phyloP scores from a whole-genome alignment of 2,113 vertebrate genomes.

The Spizaetus ornatus region DNA sequence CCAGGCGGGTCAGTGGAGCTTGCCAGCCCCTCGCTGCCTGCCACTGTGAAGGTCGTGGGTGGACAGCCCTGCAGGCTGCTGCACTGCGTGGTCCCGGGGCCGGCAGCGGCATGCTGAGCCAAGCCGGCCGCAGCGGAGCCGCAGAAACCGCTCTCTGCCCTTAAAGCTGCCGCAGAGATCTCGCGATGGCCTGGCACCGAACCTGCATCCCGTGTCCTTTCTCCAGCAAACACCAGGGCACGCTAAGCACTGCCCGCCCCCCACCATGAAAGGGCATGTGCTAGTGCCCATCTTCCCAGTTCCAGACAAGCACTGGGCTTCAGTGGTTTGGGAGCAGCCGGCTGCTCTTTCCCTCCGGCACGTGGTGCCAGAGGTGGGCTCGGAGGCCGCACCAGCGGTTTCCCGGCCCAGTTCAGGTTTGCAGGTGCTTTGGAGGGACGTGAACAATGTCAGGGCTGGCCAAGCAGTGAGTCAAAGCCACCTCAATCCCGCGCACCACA shows the following conservation, averaged over 20 bases:
- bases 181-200: rapidly evolving
- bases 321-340: not conserved
- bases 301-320: not conserved
- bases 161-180: not conserved
- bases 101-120: not conserved
- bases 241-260: rapidly evolving
- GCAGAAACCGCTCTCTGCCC: not conserved
- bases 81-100: rapidly evolving
- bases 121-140: not conserved
- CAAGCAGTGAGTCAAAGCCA: conserved; percentile 44
- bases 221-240: not conserved
- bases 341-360: rapidly evolving
- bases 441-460: not conserved
- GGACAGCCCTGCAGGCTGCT: not conserved
- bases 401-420: rapidly evolving
- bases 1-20: not conserved
- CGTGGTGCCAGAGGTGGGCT: not conserved
- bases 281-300: too few species aligned
- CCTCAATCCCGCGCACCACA: not conserved
- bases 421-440: not conserved
- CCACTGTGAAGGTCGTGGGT: rapidly evolving
- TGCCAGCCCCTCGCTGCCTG: not conserved
- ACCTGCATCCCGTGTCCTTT: not conserved
- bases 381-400: rapidly evolving
- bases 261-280: rapidly evolving